A percentile compares a stretch with the other conserved stretches of the same genome.
Evolutionary conservation across 1,140 invertebrate genomes (phyloP).

Genomic region (Heliothis subflexa): DNA sequence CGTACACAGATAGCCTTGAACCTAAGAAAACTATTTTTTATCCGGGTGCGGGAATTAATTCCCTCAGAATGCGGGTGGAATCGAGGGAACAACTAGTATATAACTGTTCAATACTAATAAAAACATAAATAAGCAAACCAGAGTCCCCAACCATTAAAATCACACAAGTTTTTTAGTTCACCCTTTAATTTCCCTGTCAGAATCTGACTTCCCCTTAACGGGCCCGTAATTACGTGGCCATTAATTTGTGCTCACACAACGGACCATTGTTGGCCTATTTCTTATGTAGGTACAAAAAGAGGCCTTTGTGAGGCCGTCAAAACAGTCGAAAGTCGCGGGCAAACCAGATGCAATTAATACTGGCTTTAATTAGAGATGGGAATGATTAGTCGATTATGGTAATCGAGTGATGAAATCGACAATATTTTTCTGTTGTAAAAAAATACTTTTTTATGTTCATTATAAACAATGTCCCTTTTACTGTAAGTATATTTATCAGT

Average conservation of each 20-base stretch:
- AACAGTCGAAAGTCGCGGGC: slow-evolving; percentile 43
- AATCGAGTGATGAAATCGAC: slow-evolving; percentile 26
- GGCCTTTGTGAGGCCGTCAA: slow-evolving; percentile 38
- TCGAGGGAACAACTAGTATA: too few relatives aligned
- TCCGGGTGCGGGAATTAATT: too few relatives aligned
- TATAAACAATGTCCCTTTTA: too few relatives aligned
- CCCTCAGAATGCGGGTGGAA: too few relatives aligned
- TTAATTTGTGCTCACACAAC: slow-evolving; percentile 38
- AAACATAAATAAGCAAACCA: background rate
- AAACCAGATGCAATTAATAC: slow-evolving; percentile 29
- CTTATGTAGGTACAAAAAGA: slow-evolving; percentile 34
- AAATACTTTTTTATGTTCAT: too few relatives aligned
- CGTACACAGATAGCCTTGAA: too few relatives aligned
- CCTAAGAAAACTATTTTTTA: too few relatives aligned
- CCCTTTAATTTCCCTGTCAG: slow-evolving; percentile 23
- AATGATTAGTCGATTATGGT: slow-evolving; percentile 19
- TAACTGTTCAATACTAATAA: background rate
- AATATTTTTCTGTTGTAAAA: background rate
- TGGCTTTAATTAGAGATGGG: slow-evolving; percentile 24
- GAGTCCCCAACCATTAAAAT: background rate
- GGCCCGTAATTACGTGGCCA: slow-evolving; percentile 31
- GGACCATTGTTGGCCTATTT: slow-evolving; percentile 2
- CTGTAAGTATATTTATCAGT: background rate
- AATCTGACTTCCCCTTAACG: slow-evolving; percentile 4
- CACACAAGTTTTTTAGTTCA: background rate